Conservation (phyloP, 2,113 vertebrate genomes). For the Solea solea region DNA sequence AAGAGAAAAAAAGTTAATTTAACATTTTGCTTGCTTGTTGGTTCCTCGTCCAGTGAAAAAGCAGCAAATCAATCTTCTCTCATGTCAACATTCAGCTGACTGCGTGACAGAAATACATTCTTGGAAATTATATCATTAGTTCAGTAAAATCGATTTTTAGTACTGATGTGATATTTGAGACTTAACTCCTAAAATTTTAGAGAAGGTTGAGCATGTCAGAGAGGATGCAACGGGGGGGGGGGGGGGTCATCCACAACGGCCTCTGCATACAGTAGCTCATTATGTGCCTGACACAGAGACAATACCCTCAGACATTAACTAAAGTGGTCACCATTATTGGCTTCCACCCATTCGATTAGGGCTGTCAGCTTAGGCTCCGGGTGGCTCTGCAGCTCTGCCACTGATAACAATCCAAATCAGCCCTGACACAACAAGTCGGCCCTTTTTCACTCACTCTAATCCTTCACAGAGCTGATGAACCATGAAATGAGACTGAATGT, state of each 20-base stretch:
- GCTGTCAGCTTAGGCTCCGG: slow-evolving; percentile 55
- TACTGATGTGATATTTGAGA: too few relatives aligned
- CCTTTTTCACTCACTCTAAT: slow-evolving; percentile 51
- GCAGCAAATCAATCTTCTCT: too few relatives aligned
- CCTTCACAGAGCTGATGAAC: slow-evolving; percentile 45
- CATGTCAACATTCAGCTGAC: neutral
- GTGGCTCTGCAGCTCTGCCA: slow-evolving; percentile 48
- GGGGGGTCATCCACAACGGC: slow-evolving; percentile 16
- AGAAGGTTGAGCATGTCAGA: neutral
- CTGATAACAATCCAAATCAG: slow-evolving; percentile 71
- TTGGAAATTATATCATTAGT: too few relatives aligned
- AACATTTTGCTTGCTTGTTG: too few relatives aligned
- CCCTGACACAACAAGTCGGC: slow-evolving; percentile 57
- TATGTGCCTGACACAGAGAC: slow-evolving; percentile 46
- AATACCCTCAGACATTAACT: slow-evolving; percentile 53
- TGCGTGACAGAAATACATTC: neutral
- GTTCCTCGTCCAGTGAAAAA: too few relatives aligned
- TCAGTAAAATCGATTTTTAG: neutral
- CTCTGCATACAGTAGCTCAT: slow-evolving; percentile 55
- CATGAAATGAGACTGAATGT: slow-evolving; percentile 61
- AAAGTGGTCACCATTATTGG: slow-evolving; percentile 49
- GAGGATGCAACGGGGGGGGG: neutral
- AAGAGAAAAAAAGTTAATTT: too few relatives aligned
- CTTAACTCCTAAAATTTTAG: too few relatives aligned
- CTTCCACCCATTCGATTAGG: slow-evolving; percentile 57